Conservation (phyloP, 2,797 vertebrate genomes). For the Molossus molossus region DNA sequence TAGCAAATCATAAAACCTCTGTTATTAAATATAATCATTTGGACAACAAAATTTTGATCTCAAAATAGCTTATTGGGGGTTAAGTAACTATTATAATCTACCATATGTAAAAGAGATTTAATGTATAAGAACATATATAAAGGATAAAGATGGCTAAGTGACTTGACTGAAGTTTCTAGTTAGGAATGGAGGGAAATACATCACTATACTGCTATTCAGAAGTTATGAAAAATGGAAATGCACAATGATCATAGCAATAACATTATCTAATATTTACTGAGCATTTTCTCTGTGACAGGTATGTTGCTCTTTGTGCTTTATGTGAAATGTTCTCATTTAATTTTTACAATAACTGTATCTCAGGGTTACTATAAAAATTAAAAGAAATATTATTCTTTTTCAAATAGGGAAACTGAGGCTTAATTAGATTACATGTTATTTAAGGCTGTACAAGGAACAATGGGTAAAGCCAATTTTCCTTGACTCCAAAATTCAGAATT, state of each 20-base stretch:
- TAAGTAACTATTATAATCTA: not conserved
- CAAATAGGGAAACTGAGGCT: constrained; percentile 19
- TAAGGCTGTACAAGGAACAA: not conserved
- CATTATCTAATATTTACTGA: not conserved
- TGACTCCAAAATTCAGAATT: constrained; percentile 28
- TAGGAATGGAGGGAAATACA: not conserved
- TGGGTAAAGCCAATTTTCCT: not conserved
- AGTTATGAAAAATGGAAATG: constrained; percentile 24
- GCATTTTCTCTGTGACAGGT: not conserved
- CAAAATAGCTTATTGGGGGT: not conserved
- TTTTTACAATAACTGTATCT: not conserved
- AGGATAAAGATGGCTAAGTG: not conserved
- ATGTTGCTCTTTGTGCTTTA: not conserved
- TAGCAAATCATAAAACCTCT: not conserved
- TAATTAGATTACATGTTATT: not conserved
- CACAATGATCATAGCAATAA: not conserved
- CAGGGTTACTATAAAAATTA: too few relatives aligned
- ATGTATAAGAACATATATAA: not conserved
- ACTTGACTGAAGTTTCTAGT: not conserved
- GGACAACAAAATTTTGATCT: not conserved
- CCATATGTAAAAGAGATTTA: not conserved
- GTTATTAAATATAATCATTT: not conserved
- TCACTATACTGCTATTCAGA: not conserved
- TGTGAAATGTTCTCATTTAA: constrained; percentile 45
- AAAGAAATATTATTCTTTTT: not conserved